Evolutionary conservation across 2,797 vertebrate genomes (phyloP).

Genomic region (Chromis chromis): DNA sequence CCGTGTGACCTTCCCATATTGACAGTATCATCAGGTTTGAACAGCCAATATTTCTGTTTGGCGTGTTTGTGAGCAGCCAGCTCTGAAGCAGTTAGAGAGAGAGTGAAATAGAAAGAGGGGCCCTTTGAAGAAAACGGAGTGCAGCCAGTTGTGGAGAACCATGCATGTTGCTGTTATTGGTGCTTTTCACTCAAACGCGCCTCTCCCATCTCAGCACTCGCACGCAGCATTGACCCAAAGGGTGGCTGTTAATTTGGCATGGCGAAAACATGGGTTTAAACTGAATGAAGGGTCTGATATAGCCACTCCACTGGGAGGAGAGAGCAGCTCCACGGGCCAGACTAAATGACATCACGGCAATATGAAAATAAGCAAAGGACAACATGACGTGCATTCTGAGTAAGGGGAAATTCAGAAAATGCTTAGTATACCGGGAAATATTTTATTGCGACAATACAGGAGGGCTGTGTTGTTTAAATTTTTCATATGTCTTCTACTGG

Average conservation of each 20-base stretch:
- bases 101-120: neutral
- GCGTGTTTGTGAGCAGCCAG: conserved; percentile 33
- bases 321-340: conserved; percentile 13
- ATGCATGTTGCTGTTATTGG: conserved; percentile 62
- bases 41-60: conserved; percentile 56
- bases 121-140: conserved; percentile 68
- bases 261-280: conserved; percentile 71
- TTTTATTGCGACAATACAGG: neutral
- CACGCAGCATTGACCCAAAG: conserved; percentile 71
- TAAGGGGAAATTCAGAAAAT: conserved; percentile 2
- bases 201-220: conserved; percentile 62
- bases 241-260: conserved; percentile 76
- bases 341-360: conserved; percentile 30
- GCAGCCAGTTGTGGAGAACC: conserved; percentile 72
- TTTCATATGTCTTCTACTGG: conserved; percentile 1
- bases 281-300: conserved; percentile 57
- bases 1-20: conserved; percentile 64
- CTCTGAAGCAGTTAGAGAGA: neutral
- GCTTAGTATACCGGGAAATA: neutral
- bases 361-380: conserved; percentile 39
- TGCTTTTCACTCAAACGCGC: conserved; percentile 50
- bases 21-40: conserved; percentile 65
- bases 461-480: neutral
- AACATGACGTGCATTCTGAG: neutral
- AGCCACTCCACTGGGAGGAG: conserved; percentile 33